Base-by-base conservation (phyloP, 1,140 invertebrate species). In the Dreissena polymorpha region DNA sequence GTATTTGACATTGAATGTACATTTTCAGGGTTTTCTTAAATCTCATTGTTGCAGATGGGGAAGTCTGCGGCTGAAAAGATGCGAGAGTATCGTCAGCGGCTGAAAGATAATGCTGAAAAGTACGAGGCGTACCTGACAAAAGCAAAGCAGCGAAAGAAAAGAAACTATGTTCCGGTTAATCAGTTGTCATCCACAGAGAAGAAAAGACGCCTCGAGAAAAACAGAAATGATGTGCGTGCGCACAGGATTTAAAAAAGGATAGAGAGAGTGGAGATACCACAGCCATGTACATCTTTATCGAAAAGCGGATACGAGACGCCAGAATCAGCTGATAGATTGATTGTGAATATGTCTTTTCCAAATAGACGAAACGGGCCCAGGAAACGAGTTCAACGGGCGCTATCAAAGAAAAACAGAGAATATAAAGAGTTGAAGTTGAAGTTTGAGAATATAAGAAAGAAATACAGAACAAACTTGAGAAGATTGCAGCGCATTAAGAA, bases 311-410 rank as follows among this genome's bases (percentile, higher is more conserved):
- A 69, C 51, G 76, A 78, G n/a, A 69, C 76, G n/a, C 49, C 5
- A 18, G 25, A 64, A 63, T 23, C 0, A 64, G 7, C 23, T 64
- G 21, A n/a, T 21, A 25, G 6, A 70, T 68, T 25, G 16, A 49
- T 80, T 25, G 77, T 80, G n/a, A 80, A 64, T 13, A 70, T 80
- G 69, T 29, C 7, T 49, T 80, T 80, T 80, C 77, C 55, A 49
- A 70, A 71, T 71, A 16, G 68, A 21, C 49, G 27, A 80, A 80
- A 80, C 63, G 77, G 77, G 49, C 77, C 69, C 3, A 71, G 57
- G 50, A 80, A 63, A 64, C 51, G 69, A 8, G 27, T 72, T 18
- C n/a, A 25, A 14, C 49, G 50, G 53, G 53, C 77, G 21, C n/a
- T 71, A 8, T 5, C n/a, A 5, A 80, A 71, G 69, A 80, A 72